Base-by-base conservation (phyloP, 2,797 vertebrate species). In the Acipenser transmontanus region DNA sequence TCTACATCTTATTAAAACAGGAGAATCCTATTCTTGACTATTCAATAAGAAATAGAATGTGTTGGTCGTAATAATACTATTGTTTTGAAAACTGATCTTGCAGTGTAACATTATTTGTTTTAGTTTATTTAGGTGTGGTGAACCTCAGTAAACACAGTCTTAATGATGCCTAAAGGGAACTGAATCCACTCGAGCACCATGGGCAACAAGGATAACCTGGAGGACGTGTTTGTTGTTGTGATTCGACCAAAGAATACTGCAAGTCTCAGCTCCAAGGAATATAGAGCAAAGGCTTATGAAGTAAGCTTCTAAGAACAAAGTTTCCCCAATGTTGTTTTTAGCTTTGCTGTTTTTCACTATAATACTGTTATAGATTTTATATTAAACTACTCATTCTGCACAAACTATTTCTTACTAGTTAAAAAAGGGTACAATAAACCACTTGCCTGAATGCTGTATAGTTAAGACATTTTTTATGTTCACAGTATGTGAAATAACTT, bases 261-360 rank as follows among this genome's bases (percentile, higher is more conserved):
- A 80, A 99, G 97, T 80, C 88, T 98, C 70, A 98, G 92, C 84
- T 97, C 94, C 10, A 95, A 96, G 81, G 97, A 99, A 76, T 99
- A 99, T 84, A 89, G 93, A 81, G 93, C 97, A 70, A 99, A 99
- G 84, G 91, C 94, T 20, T 99, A 94, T 50, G 97, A 99, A 91
- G 97, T 99, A 84, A 91, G 78, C 34, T 4, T 34, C 34, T 4
- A 8, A 59, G 8, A 11, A 11, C 6, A 47, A 8, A 2, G 4
- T 34, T 68, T 13, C 14, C 61, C 8, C 20, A 59, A 59, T 50
- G 17, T 7, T 13, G 7, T 63, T 5, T 11, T 51, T 11, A 11
- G 2, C 3, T 66, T 8, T 66, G 11, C 17, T 50, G 12, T 59
- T 63, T 20, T 50, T 70, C 8, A 61, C 50, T 4, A 2, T 9